Percentiles rank a stretch among this genome's conserved stretches.
phyloP scores from a whole-genome alignment of 1,140 invertebrate genomes.

The Chrysomallon squamiferum region DNA sequence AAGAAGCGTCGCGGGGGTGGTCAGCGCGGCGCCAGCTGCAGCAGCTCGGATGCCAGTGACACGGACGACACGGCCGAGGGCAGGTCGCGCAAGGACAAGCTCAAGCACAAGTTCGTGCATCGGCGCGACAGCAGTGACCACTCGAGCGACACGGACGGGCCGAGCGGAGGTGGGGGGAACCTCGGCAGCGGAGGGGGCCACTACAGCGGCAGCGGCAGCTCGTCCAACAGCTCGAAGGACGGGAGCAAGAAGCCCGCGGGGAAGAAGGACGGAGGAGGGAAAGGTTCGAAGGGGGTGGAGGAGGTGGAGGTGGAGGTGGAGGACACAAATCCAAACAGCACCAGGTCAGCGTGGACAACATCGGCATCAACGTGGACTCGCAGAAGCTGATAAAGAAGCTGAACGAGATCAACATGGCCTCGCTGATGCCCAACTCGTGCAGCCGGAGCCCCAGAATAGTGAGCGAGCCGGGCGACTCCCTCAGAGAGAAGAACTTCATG shows the following conservation, averaged over 20 bases:
- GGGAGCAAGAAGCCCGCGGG: slow-evolving; percentile 4
- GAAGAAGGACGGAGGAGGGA: slow-evolving; percentile 7
- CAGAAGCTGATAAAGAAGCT: slow-evolving; percentile 1
- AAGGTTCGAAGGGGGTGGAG: slow-evolving; percentile 14
- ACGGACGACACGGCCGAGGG: slow-evolving; percentile 83
- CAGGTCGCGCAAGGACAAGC: slow-evolving; percentile 79
- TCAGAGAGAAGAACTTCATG: background rate
- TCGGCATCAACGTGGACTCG: background rate
- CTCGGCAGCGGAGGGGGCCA: slow-evolving; percentile 30
- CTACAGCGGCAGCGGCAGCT: slow-evolving; percentile 21
- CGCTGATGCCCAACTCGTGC: background rate
- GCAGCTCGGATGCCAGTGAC: slow-evolving; percentile 88
- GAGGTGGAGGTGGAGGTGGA: slow-evolving; percentile 10
- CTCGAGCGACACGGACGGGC: slow-evolving; percentile 61
- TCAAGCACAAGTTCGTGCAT: slow-evolving; percentile 65
- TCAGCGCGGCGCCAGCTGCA: slow-evolving; percentile 83
- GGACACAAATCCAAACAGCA: slow-evolving; percentile 1
- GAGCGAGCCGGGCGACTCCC: too few relatives aligned
- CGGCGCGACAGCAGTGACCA: slow-evolving; percentile 61
- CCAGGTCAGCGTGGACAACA: background rate
- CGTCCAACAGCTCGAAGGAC: background rate
- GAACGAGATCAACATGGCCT: background rate
- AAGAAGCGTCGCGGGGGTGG: slow-evolving; percentile 72
- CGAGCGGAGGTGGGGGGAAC: slow-evolving; percentile 34
- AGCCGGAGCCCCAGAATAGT: background rate